Base-by-base conservation (phyloP, 2,113 vertebrate species). In the Peromyscus leucopus region DNA sequence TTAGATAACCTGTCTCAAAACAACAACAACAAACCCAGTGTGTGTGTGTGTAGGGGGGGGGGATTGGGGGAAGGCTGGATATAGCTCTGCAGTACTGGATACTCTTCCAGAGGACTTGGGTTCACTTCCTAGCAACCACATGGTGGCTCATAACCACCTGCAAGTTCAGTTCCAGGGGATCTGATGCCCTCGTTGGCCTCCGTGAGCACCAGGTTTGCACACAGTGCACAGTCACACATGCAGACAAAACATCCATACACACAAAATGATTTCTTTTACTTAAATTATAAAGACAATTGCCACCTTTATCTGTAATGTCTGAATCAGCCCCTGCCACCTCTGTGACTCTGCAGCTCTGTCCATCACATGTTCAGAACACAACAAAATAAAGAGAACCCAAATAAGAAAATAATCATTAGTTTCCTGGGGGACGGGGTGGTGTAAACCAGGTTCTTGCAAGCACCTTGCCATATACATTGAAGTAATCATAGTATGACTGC, bases 271-370 rank as follows among this genome's bases (percentile, higher is more conserved):
- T n/a, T 39, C 26, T 24, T 83, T 83, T 80, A 80, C 3, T 83
- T 83, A 82, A 97, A 69, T 51, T 69, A 59, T 2, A 76, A n/a
- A 94, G 17, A 55, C 57, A 76, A 71, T 74, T 63, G 82, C 94
- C 46, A n/a, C 92, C 61, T 89, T 90, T 51, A 88, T 16, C 59
- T 67, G 42, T 85, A 80, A 93, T 42, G 7, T 72, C 79, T 72
- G 48, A 26, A 69, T 92, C 80, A 90, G 46, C 42, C 75, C n/a
- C 86, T 78, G 31, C 16, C 5, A 91, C 79, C 24, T 48, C 65
- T 92, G 72, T 93, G 79, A 92, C 22, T 94, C 85, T 65, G 36
- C 28, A 94, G 19, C 79, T 95, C 63, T 95, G 61, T 78, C 48
- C 39, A 85, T 94, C 65, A 96, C 63, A 79, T 2, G 59, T 22